Conservation (phyloP, 2,113 vertebrate species). For the Chaetodon auriga region DNA sequence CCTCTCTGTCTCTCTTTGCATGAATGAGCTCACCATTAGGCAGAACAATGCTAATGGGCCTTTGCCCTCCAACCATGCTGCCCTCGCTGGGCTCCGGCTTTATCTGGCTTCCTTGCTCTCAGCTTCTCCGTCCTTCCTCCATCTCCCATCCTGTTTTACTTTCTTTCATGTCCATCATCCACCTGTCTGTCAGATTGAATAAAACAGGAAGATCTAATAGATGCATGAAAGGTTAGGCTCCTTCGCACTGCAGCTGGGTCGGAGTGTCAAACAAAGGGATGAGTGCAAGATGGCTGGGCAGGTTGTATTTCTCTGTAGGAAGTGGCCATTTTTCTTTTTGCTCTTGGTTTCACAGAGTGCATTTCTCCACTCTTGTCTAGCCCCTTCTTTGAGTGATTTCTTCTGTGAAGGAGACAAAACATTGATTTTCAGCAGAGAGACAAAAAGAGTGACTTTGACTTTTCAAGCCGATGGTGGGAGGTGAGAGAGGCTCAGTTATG, state of each 20-base stretch:
- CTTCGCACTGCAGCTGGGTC: constrained; percentile 9
- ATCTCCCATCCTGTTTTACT: neutral
- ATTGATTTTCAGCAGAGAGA: constrained; percentile 39
- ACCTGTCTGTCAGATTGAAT: neutral
- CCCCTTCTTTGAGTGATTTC: constrained; percentile 12
- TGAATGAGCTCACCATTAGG: constrained; percentile 48
- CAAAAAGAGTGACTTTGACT: constrained; percentile 46
- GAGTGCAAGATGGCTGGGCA: neutral
- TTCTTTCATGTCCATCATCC: neutral
- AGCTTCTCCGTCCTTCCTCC: neutral
- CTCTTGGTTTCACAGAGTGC: neutral
- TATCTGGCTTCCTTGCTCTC: constrained; percentile 9
- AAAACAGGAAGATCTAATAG: neutral
- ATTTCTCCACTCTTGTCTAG: neutral
- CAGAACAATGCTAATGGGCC: constrained; percentile 47
- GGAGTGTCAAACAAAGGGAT: neutral
- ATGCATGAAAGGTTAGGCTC: neutral
- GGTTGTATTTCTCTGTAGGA: neutral
- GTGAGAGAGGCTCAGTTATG: constrained; percentile 50
- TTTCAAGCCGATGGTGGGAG: constrained; percentile 39
- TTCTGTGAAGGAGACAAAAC: constrained; percentile 1
- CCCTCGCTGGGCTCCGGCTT: neutral
- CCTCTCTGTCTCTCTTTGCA: constrained; percentile 29
- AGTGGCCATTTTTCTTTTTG: constrained; percentile 10
- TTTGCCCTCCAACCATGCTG: neutral